A percentile compares a stretch with the other conserved stretches of the same genome.
phyloP scores from a whole-genome alignment of 2,888 invertebrate genomes.

The Aspidiotus rigidus region DNA sequence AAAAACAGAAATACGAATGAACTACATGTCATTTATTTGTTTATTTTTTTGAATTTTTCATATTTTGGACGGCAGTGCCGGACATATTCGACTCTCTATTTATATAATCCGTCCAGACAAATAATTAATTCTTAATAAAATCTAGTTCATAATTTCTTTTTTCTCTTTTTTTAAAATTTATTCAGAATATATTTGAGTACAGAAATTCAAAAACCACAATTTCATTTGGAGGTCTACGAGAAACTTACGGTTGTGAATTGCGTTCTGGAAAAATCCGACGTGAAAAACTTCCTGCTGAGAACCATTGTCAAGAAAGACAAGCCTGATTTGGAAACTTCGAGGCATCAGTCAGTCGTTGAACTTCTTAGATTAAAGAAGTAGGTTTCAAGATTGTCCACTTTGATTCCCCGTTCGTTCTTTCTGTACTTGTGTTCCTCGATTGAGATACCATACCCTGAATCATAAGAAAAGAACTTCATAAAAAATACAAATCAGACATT shows the following conservation, averaged over 20 bases:
- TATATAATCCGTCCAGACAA: no score
- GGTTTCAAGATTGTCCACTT: background rate
- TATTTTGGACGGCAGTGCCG: no score
- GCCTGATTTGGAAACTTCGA: constrained; percentile 84
- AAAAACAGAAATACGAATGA: no score
- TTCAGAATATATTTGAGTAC: constrained; percentile 82
- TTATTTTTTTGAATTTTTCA: no score
- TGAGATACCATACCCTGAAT: no score
- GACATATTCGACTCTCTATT: no score
- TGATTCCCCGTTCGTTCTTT: background rate
- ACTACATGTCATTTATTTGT: no score
- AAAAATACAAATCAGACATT: no score
- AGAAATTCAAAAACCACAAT: constrained; percentile 86
- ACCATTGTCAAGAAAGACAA: constrained; percentile 85
- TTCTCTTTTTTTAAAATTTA: constrained; percentile 35
- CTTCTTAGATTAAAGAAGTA: constrained; percentile 18
- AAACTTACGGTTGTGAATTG: constrained; percentile 86
- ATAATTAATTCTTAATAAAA: no score
- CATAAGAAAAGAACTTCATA: no score
- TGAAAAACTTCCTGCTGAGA: constrained; percentile 80
- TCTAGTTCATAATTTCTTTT: no score
- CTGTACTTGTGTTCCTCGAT: background rate
- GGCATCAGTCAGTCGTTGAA: constrained; percentile 50
- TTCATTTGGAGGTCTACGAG: constrained; percentile 84
- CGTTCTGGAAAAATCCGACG: constrained; percentile 78